Evolutionary conservation across 1,140 invertebrate species (phyloP).

Genomic region (Euwallacea similis): DNA sequence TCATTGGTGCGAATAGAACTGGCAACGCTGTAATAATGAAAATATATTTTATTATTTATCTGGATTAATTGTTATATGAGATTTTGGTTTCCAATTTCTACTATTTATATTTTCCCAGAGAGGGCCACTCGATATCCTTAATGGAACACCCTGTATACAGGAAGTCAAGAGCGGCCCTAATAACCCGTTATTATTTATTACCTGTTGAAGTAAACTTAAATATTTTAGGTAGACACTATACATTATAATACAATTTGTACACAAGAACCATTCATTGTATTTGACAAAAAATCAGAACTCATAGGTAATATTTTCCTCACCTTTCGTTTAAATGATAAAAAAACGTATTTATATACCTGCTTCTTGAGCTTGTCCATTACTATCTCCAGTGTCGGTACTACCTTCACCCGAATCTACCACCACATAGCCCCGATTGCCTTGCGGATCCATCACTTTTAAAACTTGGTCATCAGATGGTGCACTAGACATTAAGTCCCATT

Average conservation of each 20-base stretch:
- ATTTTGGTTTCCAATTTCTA: no score
- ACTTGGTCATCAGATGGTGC: constrained; percentile 55
- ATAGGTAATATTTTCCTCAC: neutral
- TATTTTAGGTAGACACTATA: no score
- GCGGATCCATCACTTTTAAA: constrained; percentile 53
- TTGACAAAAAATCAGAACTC: neutral
- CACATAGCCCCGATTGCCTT: constrained; percentile 61
- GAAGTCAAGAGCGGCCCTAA: no score
- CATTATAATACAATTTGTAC: neutral
- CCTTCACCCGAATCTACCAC: constrained; percentile 55
- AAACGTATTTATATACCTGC: constrained; percentile 48
- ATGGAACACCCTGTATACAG: no score
- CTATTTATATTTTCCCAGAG: no score
- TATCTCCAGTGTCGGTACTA: constrained; percentile 51
- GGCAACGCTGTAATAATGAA: no score
- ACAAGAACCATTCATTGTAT: constrained; percentile 1
- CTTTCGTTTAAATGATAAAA: constrained; percentile 12
- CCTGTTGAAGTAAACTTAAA: no score
- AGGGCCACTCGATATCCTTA: no score
- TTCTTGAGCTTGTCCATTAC: constrained; percentile 48
- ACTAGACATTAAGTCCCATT: constrained; percentile 86
- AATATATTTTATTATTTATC: no score
- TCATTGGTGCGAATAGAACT: no score
- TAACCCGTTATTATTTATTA: no score
- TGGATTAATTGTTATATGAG: no score